Percentiles rank a stretch among this genome's conserved stretches.
phyloP scores from a whole-genome alignment of 2,888 invertebrate species.

The Vesta saturnalis region DNA sequence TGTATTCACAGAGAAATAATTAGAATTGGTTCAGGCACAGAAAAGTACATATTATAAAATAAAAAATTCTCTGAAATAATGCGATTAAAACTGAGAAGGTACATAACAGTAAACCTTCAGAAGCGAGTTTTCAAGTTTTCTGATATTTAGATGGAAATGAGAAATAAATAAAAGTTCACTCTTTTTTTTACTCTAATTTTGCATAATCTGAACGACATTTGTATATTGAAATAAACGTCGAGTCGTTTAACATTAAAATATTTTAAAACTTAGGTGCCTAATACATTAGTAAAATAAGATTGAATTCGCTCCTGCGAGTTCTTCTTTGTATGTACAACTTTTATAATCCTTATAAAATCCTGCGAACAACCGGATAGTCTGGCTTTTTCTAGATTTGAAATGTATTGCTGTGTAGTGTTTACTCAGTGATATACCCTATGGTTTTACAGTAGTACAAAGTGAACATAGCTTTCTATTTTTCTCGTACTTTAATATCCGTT shows the following conservation, averaged over 20 bases:
- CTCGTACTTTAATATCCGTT: constrained; percentile 2
- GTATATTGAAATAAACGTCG: constrained; percentile 5
- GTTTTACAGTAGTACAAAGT: constrained; percentile 1
- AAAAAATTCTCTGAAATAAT: constrained; percentile 6
- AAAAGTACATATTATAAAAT: too few relatives aligned
- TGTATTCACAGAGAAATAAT: too few relatives aligned
- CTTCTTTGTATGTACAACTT: neutral
- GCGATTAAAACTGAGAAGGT: constrained; percentile 7
- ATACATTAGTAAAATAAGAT: neutral
- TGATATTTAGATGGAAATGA: constrained; percentile 5
- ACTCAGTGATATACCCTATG: neutral
- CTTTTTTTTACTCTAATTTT: neutral
- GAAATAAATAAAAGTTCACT: constrained; percentile 4
- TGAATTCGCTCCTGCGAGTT: neutral
- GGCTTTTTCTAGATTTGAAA: constrained; percentile 1
- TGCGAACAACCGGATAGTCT: neutral
- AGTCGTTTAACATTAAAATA: neutral
- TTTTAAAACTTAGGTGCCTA: neutral
- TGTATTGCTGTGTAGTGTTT: neutral
- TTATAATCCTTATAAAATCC: constrained; percentile 1
- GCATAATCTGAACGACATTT: constrained; percentile 8
- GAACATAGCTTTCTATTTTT: neutral
- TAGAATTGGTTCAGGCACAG: too few relatives aligned
- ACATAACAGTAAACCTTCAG: neutral
- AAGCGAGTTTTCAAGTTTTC: neutral